phyloP scores from a whole-genome alignment of 1,140 invertebrate species.

The Gryllus bimaculatus region DNA sequence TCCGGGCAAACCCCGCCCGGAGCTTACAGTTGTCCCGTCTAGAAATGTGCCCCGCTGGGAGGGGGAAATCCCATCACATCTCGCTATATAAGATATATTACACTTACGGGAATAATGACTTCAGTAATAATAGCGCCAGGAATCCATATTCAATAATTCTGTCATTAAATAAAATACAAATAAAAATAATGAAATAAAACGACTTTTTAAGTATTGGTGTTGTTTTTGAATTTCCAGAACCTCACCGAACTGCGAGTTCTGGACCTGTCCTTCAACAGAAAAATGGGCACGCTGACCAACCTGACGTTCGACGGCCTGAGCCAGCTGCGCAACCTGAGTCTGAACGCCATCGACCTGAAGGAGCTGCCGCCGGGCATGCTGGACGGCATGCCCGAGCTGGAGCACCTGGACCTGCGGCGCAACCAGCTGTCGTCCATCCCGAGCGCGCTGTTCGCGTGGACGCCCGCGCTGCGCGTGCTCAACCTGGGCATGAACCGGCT shows the following conservation, averaged over 20 bases:
- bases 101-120: too few species aligned
- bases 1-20: too few species aligned
- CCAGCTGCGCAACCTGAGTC: not conserved
- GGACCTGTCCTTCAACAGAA: not conserved
- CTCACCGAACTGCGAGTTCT: not conserved
- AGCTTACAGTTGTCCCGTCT: too few species aligned
- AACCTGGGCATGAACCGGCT: not conserved
- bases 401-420: not conserved
- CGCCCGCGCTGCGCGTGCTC: not conserved
- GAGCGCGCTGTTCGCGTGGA: not conserved
- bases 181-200: not conserved
- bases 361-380: not conserved
- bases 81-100: too few species aligned
- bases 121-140: too few species aligned
- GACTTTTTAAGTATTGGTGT: not conserved
- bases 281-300: not conserved
- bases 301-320: not conserved
- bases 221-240: not conserved
- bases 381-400: not conserved
- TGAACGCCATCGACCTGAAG: not conserved
- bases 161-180: too few species aligned
- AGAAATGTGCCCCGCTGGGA: too few species aligned
- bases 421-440: not conserved
- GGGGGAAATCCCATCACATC: too few species aligned
- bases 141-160: too few species aligned